Base-by-base conservation (phyloP, 1,140 invertebrate genomes). In the Chlorops oryzae region DNA sequence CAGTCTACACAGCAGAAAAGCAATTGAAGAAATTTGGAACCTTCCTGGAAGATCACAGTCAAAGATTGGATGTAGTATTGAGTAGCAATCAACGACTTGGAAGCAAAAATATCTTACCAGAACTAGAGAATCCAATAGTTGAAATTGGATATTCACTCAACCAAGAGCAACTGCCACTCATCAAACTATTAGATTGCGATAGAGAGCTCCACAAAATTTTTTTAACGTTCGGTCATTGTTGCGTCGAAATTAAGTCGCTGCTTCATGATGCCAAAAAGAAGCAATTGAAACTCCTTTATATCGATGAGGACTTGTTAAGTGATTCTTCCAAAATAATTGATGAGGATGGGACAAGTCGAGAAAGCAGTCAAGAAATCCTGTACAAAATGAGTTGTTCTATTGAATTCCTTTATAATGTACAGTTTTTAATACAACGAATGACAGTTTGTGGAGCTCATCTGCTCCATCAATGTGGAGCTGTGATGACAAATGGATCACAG, bases 191-290 rank as follows among this genome's bases (percentile, higher is more conserved):
- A 18, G 81, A 86, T 54, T 89, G 86, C 21, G 88, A 93, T 70
- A 85, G 87, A 66, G 74, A 83, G 17, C 78, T 91, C 49, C 88
- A 88, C 46, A 90, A 90, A 75, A 79, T 91, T 15, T 73, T 93
- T n/a, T 82, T 83, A 24, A 86, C 88, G 1, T 78, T 92, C 38
- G 81, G 83, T n/a, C 80, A 85, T 32, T 74, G 90, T 1, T 92
- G 87, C 70, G 75, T 81, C 58, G 90, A 92, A 75, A 81, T 90
- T 47, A 73, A 81, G 42, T 58, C 76, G 27, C 70, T 92, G n/a
- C 80, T 81, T 65, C 63, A 73, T 51, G 85, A 89, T 75, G 82
- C 85, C 18, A 76, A 77, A 62, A 72, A 75, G 38, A 80, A 78
- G 72, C 88, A 80, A 66, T 21, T 27, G 32, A 48, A 56, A 24